phyloP scores from a whole-genome alignment of 2,113 vertebrate species.

The Lepidothrix coronata region DNA sequence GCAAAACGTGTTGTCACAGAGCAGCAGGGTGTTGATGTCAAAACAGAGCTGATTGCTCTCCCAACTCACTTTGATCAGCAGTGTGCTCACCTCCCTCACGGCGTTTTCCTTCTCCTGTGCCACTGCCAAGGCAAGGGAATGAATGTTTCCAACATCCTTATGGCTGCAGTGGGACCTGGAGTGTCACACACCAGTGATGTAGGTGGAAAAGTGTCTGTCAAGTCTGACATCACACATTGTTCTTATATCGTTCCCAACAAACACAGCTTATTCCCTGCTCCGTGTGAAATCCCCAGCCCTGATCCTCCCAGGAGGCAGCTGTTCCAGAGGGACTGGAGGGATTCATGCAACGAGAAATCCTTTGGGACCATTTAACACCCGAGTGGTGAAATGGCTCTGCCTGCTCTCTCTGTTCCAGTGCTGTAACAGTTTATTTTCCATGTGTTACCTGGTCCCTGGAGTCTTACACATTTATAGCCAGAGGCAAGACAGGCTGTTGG shows the following conservation, averaged over 20 bases:
- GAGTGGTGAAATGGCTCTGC: not conserved
- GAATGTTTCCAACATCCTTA: not conserved
- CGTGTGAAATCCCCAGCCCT: accelerated
- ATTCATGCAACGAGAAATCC: not conserved
- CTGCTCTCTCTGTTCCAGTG: not conserved
- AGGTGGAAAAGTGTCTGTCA: not conserved
- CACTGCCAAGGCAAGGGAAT: not conserved
- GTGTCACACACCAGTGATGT: not conserved
- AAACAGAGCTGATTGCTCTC: not conserved
- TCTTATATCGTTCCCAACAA: not conserved
- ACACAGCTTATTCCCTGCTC: not conserved
- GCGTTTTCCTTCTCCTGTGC: not conserved
- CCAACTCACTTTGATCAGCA: not conserved
- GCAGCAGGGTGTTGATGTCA: not conserved
- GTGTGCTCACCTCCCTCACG: not conserved
- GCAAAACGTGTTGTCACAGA: not conserved
- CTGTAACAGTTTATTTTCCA: not conserved
- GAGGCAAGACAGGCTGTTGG: not conserved
- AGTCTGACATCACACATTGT: not conserved
- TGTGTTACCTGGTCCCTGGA: not conserved
- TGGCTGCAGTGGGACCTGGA: not conserved
- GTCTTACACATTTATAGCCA: not conserved
- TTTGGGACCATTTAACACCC: not conserved
- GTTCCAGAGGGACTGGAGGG: not conserved
- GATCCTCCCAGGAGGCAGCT: not conserved